Evolutionary conservation across 2,113 vertebrate species (phyloP).

Genomic region (Coregonus clupeaformis): DNA sequence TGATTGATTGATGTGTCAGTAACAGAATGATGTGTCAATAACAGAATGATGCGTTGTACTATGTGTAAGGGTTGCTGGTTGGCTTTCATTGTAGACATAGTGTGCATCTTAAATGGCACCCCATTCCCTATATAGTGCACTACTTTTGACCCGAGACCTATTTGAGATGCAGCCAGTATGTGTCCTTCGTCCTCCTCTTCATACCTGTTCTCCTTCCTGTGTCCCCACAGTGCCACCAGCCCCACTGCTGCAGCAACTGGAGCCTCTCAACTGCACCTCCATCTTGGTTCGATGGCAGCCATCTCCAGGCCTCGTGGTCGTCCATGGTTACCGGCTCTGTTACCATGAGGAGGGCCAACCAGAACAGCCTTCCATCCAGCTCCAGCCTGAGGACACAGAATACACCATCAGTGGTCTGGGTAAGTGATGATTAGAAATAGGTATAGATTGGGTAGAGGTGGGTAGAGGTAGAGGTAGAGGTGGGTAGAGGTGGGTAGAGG

Average conservation of each 20-base stretch:
- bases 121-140: too few relatives aligned
- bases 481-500: too few relatives aligned
- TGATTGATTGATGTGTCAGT: too few relatives aligned
- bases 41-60: too few relatives aligned
- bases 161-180: too few relatives aligned
- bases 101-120: too few relatives aligned
- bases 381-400: constrained; percentile 72
- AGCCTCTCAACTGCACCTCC: constrained; percentile 94
- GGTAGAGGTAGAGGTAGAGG: background rate
- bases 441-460: background rate
- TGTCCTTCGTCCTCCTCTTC: too few relatives aligned
- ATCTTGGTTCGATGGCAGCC: constrained; percentile 87
- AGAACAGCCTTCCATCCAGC: constrained; percentile 79
- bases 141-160: too few relatives aligned
- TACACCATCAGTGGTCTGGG: constrained; percentile 88
- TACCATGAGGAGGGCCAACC: constrained; percentile 91
- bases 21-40: too few relatives aligned
- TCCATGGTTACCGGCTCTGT: constrained; percentile 87
- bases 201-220: constrained; percentile 16
- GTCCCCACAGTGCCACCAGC: constrained; percentile 82
- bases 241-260: constrained; percentile 84
- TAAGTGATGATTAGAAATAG: constrained; percentile 57
- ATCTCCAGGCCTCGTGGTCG: constrained; percentile 72
- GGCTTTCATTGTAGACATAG: too few relatives aligned
- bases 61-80: too few relatives aligned